These are phyloP conservation scores for Parapristionchus giblindavisi DNA, from an alignment of 2,888 invertebrate species.

Conservation along the genomic window DNA sequence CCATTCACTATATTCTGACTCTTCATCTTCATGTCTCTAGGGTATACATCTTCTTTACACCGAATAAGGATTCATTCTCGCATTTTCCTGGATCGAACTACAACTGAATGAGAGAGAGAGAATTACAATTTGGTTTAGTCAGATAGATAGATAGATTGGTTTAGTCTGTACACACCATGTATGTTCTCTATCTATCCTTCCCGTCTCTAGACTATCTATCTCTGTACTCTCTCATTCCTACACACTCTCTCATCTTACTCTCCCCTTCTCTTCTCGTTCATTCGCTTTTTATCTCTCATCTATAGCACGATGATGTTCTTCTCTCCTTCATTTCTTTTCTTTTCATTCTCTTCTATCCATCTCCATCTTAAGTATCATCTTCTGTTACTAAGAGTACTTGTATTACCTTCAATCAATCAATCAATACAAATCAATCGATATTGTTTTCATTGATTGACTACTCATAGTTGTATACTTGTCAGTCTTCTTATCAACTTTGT, in stretches of 20 bases:
- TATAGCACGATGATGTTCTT: conserved; percentile 14
- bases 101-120: too few species aligned
- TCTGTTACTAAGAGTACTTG: too few species aligned
- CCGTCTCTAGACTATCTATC: neutral
- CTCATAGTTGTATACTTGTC: neutral
- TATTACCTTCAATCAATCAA: too few species aligned
- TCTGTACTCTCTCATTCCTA: conserved; percentile 10
- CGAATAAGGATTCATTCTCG: too few species aligned
- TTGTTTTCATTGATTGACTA: conserved; percentile 13
- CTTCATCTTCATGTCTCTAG: too few species aligned
- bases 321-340: conserved; percentile 26
- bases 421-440: too few species aligned
- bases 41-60: too few species aligned
- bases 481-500: neutral
- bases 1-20: too few species aligned
- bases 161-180: too few species aligned
- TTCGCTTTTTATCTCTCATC: neutral
- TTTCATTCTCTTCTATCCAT: neutral
- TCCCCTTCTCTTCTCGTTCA: neutral
- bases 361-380: conserved; percentile 25
- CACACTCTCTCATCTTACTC: neutral
- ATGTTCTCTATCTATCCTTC: neutral
- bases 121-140: too few species aligned
- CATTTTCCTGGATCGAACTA: too few species aligned
- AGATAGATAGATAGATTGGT: too few species aligned